phyloP scores from a whole-genome alignment of 2,888 invertebrate species.

The Cheilosia variabilis region DNA sequence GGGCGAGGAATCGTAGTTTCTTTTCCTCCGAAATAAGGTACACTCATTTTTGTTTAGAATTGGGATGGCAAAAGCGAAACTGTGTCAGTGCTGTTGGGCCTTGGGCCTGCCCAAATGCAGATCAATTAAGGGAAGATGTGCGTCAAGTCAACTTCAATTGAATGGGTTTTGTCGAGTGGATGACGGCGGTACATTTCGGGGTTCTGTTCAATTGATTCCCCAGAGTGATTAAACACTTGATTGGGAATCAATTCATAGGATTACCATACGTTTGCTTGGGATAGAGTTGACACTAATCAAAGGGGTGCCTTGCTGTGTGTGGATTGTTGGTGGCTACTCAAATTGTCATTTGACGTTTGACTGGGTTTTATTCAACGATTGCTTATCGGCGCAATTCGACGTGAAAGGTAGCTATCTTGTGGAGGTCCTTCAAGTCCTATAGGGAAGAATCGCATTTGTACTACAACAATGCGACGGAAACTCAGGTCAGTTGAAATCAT shows the following conservation, averaged over 20 bases:
- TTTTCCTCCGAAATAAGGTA: slow-evolving; percentile 32
- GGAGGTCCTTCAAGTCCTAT: slow-evolving; percentile 20
- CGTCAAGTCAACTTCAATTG: slow-evolving; percentile 12
- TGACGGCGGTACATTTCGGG: slow-evolving; percentile 5
- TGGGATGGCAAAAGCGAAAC: slow-evolving; percentile 8
- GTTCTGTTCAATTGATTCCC: slow-evolving; percentile 1
- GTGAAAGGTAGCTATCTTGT: slow-evolving; percentile 28
- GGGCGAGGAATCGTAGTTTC: slow-evolving; percentile 9
- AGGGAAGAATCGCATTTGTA: not conserved
- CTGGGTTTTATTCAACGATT: slow-evolving; percentile 28
- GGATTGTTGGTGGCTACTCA: not conserved
- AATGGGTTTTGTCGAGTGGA: not conserved
- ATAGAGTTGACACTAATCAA: not conserved
- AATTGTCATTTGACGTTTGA: not conserved
- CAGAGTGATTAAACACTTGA: slow-evolving; percentile 37
- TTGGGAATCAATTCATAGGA: slow-evolving; percentile 25
- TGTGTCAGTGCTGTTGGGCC: slow-evolving; percentile 9
- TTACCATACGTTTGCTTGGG: not conserved
- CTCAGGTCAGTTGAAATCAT: too few relatives aligned
- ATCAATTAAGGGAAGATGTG: slow-evolving; percentile 20
- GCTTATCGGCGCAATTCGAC: slow-evolving; percentile 29
- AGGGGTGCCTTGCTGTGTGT: not conserved
- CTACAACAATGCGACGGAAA: not conserved
- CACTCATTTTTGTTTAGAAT: slow-evolving; percentile 24
- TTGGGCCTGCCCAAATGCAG: not conserved